Conservation (phyloP, 2,888 invertebrate genomes). For the Nomada goodeniana region DNA sequence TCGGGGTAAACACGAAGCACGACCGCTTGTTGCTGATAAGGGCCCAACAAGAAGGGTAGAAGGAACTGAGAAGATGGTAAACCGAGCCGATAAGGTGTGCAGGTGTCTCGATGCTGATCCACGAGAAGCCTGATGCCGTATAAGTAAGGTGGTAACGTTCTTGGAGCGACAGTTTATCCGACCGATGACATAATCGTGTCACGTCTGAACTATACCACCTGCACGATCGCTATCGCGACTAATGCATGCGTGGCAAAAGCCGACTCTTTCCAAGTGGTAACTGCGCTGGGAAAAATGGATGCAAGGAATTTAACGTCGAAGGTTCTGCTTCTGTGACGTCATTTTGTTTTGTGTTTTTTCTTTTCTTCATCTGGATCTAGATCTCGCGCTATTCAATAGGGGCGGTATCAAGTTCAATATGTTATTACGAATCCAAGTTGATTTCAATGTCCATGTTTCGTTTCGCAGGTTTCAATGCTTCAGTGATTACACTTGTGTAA, state of each 20-base stretch:
- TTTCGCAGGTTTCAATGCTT: too few relatives aligned
- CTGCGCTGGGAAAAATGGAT: slow-evolving; percentile 55
- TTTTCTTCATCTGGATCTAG: not conserved
- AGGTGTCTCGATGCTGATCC: slow-evolving; percentile 75
- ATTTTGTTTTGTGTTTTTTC: slow-evolving; percentile 29
- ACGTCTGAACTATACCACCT: slow-evolving; percentile 73
- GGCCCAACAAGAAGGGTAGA: slow-evolving; percentile 37
- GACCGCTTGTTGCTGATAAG: slow-evolving; percentile 54
- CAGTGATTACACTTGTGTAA: too few relatives aligned
- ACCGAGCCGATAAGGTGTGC: slow-evolving; percentile 73
- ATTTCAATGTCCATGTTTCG: too few relatives aligned
- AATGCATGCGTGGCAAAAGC: slow-evolving; percentile 71
- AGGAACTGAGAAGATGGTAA: slow-evolving; percentile 59
- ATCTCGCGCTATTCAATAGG: too few relatives aligned
- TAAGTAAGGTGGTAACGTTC: slow-evolving; percentile 60
- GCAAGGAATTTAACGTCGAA: slow-evolving; percentile 46
- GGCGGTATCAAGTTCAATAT: too few relatives aligned
- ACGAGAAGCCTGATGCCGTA: slow-evolving; percentile 65
- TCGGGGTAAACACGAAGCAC: slow-evolving; percentile 53
- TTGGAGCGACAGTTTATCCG: slow-evolving; percentile 67
- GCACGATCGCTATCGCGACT: slow-evolving; percentile 68
- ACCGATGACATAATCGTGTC: slow-evolving; percentile 74
- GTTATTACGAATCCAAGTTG: too few relatives aligned
- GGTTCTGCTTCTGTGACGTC: slow-evolving; percentile 27
- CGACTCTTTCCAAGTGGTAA: slow-evolving; percentile 67